Evolutionary conservation across 1,140 invertebrate species (phyloP), one percentile per base, ranked within the genome.

Genomic region (Drosophila setifemur): DNA sequence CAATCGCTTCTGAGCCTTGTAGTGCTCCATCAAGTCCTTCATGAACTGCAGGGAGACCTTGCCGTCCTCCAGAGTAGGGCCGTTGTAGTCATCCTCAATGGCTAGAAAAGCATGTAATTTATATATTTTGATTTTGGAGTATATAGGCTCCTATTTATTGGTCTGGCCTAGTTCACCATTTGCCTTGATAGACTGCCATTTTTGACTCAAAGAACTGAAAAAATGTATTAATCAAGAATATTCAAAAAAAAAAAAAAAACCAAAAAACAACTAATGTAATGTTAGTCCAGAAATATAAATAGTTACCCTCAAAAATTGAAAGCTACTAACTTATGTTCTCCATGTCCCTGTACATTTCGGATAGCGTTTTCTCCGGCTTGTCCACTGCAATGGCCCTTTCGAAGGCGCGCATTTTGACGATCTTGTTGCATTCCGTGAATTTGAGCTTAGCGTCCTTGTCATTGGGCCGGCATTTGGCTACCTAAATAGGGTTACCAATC

Each of bases 371-470:
- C 85, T 95, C 95, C 19, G 94, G 93, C 61, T 98, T 96, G 76
- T 99, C 97, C 1, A 97, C 95, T 7, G 97, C 94, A 85, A 99
- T 99, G 1, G 99, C 99, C 91, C 97, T 98, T 91, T 98, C 96
- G 92, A 99, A 99, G 1, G 97, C 97, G 66, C 97, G 93, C 91
- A 96, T 95, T 90, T 96, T 97, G 2, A 99, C 96, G 88, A 99
- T 97, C 93, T 99, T 99, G 90, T 94, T 95, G 91, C 98, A 99
- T 92, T 99, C 98, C 29, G 92, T 94, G 88, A 93, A 99, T 90
- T 99, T 99, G n/a, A 94, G 78, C 91, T 96, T 96, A 6, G 98
- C 98, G 93, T 99, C 98, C 90, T 96, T 96, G 91, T 99, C 97
- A 91, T 95, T 97, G 64, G 98, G 98, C 67, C 95, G 92, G 40